Conservation (phyloP, 2,888 invertebrate genomes). For the Acholoe squamosa region DNA sequence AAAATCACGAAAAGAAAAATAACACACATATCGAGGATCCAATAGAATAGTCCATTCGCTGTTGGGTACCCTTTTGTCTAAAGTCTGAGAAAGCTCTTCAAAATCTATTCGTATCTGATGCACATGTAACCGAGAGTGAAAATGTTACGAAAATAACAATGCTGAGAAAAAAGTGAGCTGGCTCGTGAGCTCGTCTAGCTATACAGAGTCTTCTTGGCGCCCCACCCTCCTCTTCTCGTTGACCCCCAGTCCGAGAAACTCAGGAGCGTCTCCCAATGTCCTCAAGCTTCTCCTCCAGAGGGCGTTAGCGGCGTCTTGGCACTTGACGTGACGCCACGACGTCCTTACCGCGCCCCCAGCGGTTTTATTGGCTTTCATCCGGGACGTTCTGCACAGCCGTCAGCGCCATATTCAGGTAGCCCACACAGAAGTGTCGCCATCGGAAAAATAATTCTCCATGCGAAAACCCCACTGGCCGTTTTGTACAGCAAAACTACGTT, state of each 20-base stretch:
- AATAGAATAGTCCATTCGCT: no score
- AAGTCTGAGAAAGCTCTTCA: no score
- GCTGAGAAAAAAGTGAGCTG: background rate
- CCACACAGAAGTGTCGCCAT: background rate
- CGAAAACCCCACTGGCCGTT: background rate
- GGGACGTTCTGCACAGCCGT: background rate
- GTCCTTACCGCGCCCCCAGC: conserved; percentile 35
- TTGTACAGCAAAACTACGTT: background rate
- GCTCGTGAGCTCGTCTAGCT: background rate
- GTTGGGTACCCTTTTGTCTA: no score
- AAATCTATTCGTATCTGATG: no score
- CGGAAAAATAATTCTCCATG: background rate
- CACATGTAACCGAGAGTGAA: no score
- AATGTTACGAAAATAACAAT: no score
- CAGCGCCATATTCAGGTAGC: background rate
- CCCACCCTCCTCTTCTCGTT: conserved; percentile 46
- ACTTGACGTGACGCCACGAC: conserved; percentile 59
- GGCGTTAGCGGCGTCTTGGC: background rate
- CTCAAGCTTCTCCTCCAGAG: background rate
- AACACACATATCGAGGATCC: no score
- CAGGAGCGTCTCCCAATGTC: conserved; percentile 36
- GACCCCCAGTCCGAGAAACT: conserved; percentile 28
- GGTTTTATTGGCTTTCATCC: conserved; percentile 24
- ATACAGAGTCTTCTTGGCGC: background rate
- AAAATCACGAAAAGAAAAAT: no score